A percentile compares a stretch with the other conserved stretches of the same genome.
Conservation (phyloP, 1,140 invertebrate genomes). For the Chironomus striatipennis region DNA sequence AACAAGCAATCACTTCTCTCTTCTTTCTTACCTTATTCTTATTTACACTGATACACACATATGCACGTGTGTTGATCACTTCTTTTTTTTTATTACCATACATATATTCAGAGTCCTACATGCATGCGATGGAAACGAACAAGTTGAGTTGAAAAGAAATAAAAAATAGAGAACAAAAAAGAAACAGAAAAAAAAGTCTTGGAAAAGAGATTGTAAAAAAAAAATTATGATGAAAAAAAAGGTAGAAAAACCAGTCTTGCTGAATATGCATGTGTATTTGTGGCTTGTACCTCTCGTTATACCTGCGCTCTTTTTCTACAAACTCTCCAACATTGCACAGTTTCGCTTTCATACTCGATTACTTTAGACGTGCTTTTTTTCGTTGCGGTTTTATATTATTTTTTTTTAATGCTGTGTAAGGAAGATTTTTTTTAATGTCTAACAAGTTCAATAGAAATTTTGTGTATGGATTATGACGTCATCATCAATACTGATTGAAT, state of each 20-base stretch:
- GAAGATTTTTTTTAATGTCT: neutral
- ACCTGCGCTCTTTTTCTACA: neutral
- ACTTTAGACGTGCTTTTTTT: neutral
- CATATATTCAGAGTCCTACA: neutral
- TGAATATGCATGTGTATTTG: neutral
- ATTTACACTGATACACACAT: neutral
- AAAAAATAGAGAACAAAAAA: neutral
- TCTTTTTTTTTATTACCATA: no score
- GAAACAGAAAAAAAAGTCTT: neutral
- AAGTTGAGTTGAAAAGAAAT: neutral
- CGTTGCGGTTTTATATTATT: neutral
- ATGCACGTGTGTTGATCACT: neutral
- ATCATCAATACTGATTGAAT: conserved; percentile 14
- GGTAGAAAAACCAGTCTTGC: conserved; percentile 6
- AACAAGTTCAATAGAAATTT: neutral
- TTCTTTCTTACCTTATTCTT: neutral
- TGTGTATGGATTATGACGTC: neutral
- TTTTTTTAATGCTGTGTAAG: neutral
- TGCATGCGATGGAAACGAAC: conserved; percentile 3
- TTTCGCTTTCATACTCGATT: conserved; percentile 1
- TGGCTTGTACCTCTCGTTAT: neutral
- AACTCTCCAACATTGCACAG: conserved; percentile 6
- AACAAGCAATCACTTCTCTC: neutral
- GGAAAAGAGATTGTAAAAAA: conserved; percentile 8
- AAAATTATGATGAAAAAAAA: neutral